Conservation (phyloP, 2,888 invertebrate species). For the Ceriagrion tenellum region DNA sequence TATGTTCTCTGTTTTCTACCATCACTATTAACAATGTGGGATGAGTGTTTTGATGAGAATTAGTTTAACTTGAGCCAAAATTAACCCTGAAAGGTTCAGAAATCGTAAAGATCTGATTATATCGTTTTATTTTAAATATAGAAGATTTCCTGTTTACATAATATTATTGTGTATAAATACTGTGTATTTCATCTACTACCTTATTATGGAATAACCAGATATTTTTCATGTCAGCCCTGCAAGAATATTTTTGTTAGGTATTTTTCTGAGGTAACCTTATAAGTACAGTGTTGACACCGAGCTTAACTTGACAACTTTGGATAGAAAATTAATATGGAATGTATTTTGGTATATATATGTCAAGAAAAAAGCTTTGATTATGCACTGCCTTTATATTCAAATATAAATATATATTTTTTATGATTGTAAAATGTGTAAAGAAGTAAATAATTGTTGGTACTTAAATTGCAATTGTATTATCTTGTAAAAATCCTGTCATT, state of each 20-base stretch:
- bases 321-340: neutral
- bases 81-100: neutral
- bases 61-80: no score
- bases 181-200: neutral
- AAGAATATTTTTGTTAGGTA: neutral
- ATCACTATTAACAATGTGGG: no score
- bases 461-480: neutral
- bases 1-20: no score
- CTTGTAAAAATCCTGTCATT: neutral
- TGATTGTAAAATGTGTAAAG: neutral
- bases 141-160: neutral
- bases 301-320: neutral
- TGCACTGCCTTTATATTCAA: neutral
- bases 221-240: neutral
- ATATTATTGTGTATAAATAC: neutral
- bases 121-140: neutral
- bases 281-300: neutral
- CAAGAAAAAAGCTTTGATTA: neutral
- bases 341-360: neutral
- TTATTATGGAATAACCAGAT: neutral
- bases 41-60: no score
- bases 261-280: neutral
- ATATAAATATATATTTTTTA: slow-evolving; percentile 30
- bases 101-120: neutral
- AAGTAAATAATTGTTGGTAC: neutral